A percentile compares a stretch with the other conserved stretches of the same genome.
These are phyloP conservation scores for Crambe crambe DNA, from an alignment of 37 sponge, comb jelly and placozoan species.

Conservation along the genomic window DNA sequence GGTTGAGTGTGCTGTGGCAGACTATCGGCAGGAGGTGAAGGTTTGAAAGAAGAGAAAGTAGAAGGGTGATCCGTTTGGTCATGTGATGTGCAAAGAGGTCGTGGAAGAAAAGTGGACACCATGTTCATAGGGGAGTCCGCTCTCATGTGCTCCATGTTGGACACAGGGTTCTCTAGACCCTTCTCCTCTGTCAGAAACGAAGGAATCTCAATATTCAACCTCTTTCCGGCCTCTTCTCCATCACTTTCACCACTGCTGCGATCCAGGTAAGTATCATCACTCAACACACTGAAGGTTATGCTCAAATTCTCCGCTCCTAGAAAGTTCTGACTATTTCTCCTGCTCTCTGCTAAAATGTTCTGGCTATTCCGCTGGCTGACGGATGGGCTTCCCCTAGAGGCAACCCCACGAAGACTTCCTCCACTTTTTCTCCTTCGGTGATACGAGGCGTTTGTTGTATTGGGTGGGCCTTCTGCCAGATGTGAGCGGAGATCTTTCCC, in stretches of 20 bases:
- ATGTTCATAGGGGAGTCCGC: background rate
- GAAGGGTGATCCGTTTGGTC: background rate
- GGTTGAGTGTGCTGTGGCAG: background rate
- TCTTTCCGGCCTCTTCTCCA: background rate
- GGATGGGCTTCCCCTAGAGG: background rate
- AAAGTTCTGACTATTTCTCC: background rate
- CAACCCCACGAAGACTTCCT: background rate
- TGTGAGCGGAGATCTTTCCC: slow-evolving; percentile 5
- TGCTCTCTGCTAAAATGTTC: too few relatives aligned
- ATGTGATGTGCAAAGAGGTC: background rate
- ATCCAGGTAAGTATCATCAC: slow-evolving; percentile 1
- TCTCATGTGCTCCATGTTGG: background rate
- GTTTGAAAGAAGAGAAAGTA: background rate
- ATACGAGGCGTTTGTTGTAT: background rate
- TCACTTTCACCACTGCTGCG: background rate
- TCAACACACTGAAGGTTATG: slow-evolving; percentile 29
- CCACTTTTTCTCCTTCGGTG: background rate
- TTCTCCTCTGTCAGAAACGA: background rate
- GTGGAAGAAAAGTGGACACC: background rate
- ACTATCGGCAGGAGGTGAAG: background rate
- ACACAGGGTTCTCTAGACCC: too few relatives aligned
- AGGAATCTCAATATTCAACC: background rate
- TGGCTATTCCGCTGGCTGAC: background rate
- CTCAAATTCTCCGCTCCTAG: background rate
- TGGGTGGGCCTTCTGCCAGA: background rate